Evolutionary conservation across 2,113 vertebrate species (phyloP).

Genomic region (Sigmodon hispidus): DNA sequence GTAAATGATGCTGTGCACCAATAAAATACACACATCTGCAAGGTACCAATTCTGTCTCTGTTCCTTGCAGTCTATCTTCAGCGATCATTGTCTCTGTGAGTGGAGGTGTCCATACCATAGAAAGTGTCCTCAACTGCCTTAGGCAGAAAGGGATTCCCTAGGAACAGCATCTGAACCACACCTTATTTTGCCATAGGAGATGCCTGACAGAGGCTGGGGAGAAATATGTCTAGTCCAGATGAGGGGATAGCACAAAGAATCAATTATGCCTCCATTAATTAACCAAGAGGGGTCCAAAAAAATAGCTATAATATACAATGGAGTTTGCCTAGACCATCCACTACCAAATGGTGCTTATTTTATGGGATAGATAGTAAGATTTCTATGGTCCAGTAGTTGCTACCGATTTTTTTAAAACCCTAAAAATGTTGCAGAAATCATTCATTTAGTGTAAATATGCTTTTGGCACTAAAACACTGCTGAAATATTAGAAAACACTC

Average conservation of each 20-base stretch:
- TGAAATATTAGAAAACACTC: slow-evolving; percentile 59
- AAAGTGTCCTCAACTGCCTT: not conserved
- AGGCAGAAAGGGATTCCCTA: slow-evolving; percentile 17
- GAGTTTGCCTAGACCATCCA: not conserved
- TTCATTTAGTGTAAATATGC: slow-evolving; percentile 28
- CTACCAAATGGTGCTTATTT: slow-evolving; percentile 48
- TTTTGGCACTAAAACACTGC: slow-evolving; percentile 37
- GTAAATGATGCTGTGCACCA: not conserved
- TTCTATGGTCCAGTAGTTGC: slow-evolving; percentile 29
- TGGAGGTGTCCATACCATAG: not conserved
- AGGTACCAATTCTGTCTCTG: slow-evolving; percentile 46
- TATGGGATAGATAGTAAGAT: slow-evolving; percentile 15
- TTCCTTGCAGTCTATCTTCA: not conserved
- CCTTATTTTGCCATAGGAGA: slow-evolving; percentile 50
- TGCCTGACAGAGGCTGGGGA: slow-evolving; percentile 10
- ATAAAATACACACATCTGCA: not conserved
- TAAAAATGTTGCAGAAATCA: slow-evolving; percentile 2
- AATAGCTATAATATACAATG: not conserved
- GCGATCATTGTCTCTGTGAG: not conserved
- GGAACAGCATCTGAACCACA: slow-evolving; percentile 63
- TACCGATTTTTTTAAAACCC: slow-evolving; percentile 53
- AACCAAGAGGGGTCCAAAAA: not conserved
- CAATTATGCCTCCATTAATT: not conserved
- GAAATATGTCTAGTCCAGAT: not conserved
- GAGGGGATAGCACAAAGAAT: not conserved